Evolutionary conservation across 2,113 vertebrate species (phyloP), one percentile per base, ranked within the genome.

Genomic region (Diadophis punctatus): DNA sequence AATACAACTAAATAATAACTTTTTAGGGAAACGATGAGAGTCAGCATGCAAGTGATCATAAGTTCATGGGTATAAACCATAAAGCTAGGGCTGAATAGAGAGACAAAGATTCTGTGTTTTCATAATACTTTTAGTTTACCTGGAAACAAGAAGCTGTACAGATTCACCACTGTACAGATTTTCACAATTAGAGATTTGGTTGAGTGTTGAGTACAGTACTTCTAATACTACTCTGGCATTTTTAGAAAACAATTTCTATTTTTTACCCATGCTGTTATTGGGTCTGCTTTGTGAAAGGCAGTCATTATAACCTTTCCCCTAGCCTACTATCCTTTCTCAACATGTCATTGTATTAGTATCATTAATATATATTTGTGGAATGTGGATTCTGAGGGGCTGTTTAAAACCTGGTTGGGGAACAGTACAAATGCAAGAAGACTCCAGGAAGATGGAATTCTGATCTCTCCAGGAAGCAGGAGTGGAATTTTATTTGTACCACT

Each of bases 301-400:
- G 92, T 88, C 90, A 89, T 95, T 49, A 90, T 43, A 90, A 90
- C 91, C 96, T 90, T 56, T 27, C 95, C 80, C 43, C 85, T 58
- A 94, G 91, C 87, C 93, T 94, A 2, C 74, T 94, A 87, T 51
- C 93, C n/a, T 87, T 20, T 90, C 93, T 22, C 93, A 92, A 94
- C 93, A 93, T 90, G 92, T 89, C 94, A 96, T 97, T 97, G 96
- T 96, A 97, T 97, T 97, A 95, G 96, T 97, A 97, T 95, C 23
- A 88, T 94, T 93, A 89, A 94, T 96, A 94, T 96, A 96, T 93
- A 92, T 95, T 94, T 94, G 95, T 97, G 95, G 96, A 95, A 96
- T 96, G 95, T 89, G 92, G 90, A 91, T 95, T 87, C 89, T 94
- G 88, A 95, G 87, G 85, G 87, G 84, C 92, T 74, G 16, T 95